Conservation (phyloP, 2,888 invertebrate genomes). For the Coenonympha arcania region DNA sequence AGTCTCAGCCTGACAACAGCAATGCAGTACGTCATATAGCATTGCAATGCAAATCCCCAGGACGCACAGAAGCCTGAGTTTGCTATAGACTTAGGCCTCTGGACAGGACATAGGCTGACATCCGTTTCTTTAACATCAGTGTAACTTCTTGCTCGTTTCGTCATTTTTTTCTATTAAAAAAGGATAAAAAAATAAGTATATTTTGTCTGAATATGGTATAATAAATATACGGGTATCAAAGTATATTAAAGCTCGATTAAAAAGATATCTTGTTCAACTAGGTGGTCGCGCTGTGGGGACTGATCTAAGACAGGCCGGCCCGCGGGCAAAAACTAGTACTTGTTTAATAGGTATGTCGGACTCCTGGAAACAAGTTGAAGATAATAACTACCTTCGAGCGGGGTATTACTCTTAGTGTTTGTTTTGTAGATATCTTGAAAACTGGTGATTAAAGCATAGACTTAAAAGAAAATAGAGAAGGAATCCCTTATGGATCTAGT, state of each 20-base stretch:
- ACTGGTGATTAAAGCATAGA: constrained; percentile 43
- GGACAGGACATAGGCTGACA: no score
- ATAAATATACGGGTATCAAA: background rate
- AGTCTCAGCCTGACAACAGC: no score
- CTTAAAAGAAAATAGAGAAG: background rate
- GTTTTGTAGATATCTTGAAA: constrained; percentile 51
- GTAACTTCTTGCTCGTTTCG: no score
- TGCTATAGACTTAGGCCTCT: no score
- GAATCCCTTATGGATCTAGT: no score
- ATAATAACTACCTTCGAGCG: constrained; percentile 38
- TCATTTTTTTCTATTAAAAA: no score
- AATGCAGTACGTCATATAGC: no score
- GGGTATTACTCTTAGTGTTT: constrained; percentile 54
- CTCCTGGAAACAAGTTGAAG: constrained; percentile 24
- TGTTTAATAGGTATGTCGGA: constrained; percentile 13
- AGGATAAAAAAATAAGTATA: no score
- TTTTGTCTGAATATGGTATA: background rate
- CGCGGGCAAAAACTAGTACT: constrained; percentile 14
- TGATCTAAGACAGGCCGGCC: constrained; percentile 7
- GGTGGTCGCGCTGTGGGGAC: constrained; percentile 7
- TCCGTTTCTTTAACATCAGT: no score
- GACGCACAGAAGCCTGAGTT: no score
- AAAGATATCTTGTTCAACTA: constrained; percentile 4
- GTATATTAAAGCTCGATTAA: background rate
- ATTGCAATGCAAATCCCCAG: no score